Evolutionary conservation across 2,113 vertebrate genomes (phyloP), one percentile per base, ranked within the genome.

Genomic region (Atlantisia rogersi): DNA sequence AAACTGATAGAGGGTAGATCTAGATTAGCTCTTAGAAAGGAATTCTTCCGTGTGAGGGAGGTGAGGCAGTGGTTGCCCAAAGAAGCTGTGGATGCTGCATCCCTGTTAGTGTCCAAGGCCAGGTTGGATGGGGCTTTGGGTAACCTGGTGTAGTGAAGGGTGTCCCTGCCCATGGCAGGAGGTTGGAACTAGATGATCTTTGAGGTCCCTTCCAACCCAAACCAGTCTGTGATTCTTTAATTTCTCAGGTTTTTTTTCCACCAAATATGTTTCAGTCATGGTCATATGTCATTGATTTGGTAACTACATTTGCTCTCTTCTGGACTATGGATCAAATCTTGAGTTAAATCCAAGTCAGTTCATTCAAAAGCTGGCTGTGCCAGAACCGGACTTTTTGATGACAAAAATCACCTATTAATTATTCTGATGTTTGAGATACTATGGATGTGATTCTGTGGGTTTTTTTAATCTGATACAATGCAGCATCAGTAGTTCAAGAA

Each of bases 171-270:
- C 50, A 50, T 50, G 50, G 50, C 50, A 52, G 25, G 50, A 25
- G 50, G 50, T 52, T 52, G 50, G 50, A 52, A 52, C 50, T 52
- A 52, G 25, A 52, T 52, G 50, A 52, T 53, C 52, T 53, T 28
- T 53, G 26, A 53, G 25, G 14, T 53, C 52, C 25, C 52, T 53
- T 28, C 52, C 52, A 53, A 53, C 25, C 52, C 26, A 28, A 53
- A 53, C 25, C 52, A 53, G 26, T 53, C 52, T 53, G 24, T 53
- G 52, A 53, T 28, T 53, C 25, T 53, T 9, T 28, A 15, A 25
- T 88, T 94, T 90, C 68, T 91, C 48, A 82, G 82, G 62, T 71
- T 92, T n/a, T 90, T 93, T 89, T 79, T 24, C 19, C 44, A 40
- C 53, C 44, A 94, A 84, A 78, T 68, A 37, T 24, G 32, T 82